Percentiles rank a stretch among this genome's conserved stretches.
These are phyloP conservation scores for Anniella stebbinsi DNA, from an alignment of 2,797 vertebrate genomes.

Conservation along the genomic window DNA sequence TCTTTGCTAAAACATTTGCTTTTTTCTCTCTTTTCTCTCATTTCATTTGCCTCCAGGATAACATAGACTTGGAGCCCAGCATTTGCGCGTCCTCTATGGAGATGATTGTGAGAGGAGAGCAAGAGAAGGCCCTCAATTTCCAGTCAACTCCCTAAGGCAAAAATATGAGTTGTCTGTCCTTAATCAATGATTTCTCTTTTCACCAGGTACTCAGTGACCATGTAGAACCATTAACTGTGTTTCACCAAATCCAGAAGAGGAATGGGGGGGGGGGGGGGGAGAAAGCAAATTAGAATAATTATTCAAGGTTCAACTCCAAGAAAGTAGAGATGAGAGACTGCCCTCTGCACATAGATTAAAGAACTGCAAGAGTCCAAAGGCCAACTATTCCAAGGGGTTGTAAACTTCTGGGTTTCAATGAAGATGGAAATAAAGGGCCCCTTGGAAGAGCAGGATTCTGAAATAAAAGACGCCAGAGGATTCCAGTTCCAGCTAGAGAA, in stretches of 20 bases:
- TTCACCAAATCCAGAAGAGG: neutral
- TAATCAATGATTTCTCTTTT: neutral
- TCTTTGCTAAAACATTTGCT: slow-evolving; percentile 18
- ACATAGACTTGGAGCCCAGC: neutral
- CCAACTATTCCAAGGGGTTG: neutral
- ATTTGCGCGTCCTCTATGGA: neutral
- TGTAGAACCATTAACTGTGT: slow-evolving; percentile 4
- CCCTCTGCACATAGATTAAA: neutral
- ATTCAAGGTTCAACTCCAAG: neutral
- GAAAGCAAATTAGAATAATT: neutral
- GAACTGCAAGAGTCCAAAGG: neutral
- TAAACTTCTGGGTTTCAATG: neutral
- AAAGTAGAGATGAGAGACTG: neutral
- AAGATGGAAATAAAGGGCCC: neutral
- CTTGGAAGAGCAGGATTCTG: neutral
- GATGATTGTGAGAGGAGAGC: neutral
- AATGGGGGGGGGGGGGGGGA: neutral
- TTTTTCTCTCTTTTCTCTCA: neutral
- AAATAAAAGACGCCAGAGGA: neutral
- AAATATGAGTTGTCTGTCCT: neutral
- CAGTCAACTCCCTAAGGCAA: neutral
- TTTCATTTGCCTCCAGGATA: slow-evolving; percentile 8
- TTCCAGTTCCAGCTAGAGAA: neutral
- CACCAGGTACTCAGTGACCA: neutral
- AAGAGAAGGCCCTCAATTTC: neutral